A percentile compares a stretch with the other conserved stretches of the same genome.
phyloP scores from a whole-genome alignment of 2,888 invertebrate species.

The Agrochola lychnidis region DNA sequence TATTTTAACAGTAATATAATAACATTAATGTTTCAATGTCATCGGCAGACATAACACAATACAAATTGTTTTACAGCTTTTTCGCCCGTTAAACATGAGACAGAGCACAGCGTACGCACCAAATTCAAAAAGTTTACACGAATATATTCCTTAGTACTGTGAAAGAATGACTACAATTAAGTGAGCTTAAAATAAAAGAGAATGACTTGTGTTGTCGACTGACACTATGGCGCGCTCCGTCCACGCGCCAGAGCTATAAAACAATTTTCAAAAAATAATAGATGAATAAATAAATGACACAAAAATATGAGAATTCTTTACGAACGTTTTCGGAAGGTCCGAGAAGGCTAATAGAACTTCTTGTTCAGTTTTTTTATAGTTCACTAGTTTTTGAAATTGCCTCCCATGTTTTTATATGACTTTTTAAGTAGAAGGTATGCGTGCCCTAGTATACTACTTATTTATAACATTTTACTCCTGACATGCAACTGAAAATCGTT shows the following conservation, averaged over 20 bases:
- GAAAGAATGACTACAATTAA: conserved; percentile 3
- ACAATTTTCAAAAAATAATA: conserved; percentile 79
- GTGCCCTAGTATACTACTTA: conserved; percentile 10
- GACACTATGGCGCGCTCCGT: conserved; percentile 77
- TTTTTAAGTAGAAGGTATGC: conserved; percentile 31
- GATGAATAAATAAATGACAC: conserved; percentile 77
- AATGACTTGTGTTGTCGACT: conserved; percentile 24
- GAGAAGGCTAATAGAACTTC: conserved; percentile 68
- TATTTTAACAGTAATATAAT: conserved; percentile 58
- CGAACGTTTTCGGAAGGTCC: conserved; percentile 84
- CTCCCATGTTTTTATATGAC: conserved; percentile 26
- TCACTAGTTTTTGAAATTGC: conserved; percentile 44
- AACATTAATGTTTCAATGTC: conserved; percentile 64
- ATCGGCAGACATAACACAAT: conserved; percentile 55
- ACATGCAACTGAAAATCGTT: not conserved
- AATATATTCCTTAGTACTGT: conserved; percentile 1
- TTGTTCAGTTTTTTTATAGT: conserved; percentile 69
- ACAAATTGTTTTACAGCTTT: conserved; percentile 69
- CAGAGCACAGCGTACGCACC: conserved; percentile 1
- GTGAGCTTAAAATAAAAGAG: not conserved
- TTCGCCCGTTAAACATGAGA: conserved; percentile 49
- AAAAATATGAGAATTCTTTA: conserved; percentile 81
- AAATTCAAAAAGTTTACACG: not conserved
- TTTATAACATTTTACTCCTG: conserved; percentile 24
- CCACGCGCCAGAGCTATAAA: conserved; percentile 85